Percentiles rank a stretch among this genome's conserved stretches.
Evolutionary conservation across 2,797 vertebrate genomes (phyloP).

Genomic region (Champsocephalus esox): DNA sequence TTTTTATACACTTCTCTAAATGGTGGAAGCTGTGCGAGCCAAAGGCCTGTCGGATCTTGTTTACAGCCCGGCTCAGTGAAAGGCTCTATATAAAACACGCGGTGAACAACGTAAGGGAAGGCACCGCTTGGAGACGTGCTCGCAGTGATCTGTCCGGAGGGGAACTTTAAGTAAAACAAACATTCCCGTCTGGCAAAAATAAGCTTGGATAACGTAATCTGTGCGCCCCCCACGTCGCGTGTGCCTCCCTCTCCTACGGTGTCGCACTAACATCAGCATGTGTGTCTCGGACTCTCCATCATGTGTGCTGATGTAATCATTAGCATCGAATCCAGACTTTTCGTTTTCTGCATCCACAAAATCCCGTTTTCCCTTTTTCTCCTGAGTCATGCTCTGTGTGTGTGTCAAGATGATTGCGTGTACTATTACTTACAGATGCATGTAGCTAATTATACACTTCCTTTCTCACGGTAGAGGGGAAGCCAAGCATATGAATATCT

Average conservation of each 20-base stretch:
- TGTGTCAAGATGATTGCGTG: conserved; percentile 33
- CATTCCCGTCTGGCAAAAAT: conserved; percentile 61
- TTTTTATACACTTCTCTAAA: conserved; percentile 43
- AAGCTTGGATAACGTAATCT: conserved; percentile 63
- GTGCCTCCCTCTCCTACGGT: conserved; percentile 24
- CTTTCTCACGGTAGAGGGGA: conserved; percentile 34
- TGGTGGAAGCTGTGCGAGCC: conserved; percentile 39
- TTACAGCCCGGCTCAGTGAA: conserved; percentile 69
- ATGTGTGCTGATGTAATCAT: conserved; percentile 16
- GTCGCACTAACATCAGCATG: conserved; percentile 52
- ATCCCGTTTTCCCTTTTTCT: conserved; percentile 1
- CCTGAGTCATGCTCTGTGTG: conserved; percentile 19
- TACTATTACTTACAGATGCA: conserved; percentile 41
- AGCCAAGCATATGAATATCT: conserved; percentile 66
- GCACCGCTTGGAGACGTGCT: conserved; percentile 49
- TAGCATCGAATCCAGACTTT: conserved; percentile 44
- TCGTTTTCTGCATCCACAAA: conserved; percentile 15
- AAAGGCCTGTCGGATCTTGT: conserved; percentile 66
- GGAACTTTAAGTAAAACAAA: conserved; percentile 74
- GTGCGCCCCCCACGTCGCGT: conserved; percentile 21
- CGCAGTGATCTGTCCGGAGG: conserved; percentile 47
- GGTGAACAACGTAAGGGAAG: conserved; percentile 74
- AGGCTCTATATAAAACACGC: conserved; percentile 81
- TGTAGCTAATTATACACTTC: conserved; percentile 50
- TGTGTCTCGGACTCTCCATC: conserved; percentile 25